Base-by-base conservation (phyloP, 2,113 vertebrate species). In the Litocranius walleri region DNA sequence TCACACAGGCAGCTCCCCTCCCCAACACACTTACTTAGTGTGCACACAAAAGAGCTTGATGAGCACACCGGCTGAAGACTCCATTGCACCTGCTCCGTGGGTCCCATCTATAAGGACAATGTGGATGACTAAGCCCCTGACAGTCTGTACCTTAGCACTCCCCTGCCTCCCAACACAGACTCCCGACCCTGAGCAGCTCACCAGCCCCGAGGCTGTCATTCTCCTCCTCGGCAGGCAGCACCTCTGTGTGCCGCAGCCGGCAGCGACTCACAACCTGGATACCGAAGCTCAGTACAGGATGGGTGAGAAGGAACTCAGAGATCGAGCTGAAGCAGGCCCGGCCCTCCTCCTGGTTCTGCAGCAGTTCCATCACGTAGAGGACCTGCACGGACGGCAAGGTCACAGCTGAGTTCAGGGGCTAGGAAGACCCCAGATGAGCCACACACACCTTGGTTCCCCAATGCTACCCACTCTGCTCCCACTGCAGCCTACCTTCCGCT, bases 21-120 rank as follows among this genome's bases (percentile, higher is more conserved):
- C 54, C 81, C 11, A 8, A 71, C 56, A 93, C 82, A 99, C 99
- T 99, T 98, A 99, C 99, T 99, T 99, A 77, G 99, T 99, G 98
- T 99, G 99, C 64, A 99, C 99, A 97, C 99, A 99, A 98, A 99
- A 99, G 82, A 99, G 99, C 97, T 99, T 99, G 98, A 99, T 99
- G 96, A 99, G 99, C 91, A 99, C 99, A 3, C 99, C 99, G 0
- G 99, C 99, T 93, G 99, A 99, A 15, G 99, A 99, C 94, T 99
- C 99, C 17, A 99, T 97, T 36, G 99, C 97, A 78, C 99, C 98
- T 2, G 99, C 97, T 97, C 99, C 99, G 48, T 99, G 99, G 90
- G 97, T 94, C 85, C 99, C 99, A 96, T 99, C 99, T 99, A 98
- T 9, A 98, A 98, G 97, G 86, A 97, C 56, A 92, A 81, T 2